These are phyloP conservation scores for Sebastes minor DNA, from an alignment of 2,797 vertebrate species.

Conservation along the genomic window DNA sequence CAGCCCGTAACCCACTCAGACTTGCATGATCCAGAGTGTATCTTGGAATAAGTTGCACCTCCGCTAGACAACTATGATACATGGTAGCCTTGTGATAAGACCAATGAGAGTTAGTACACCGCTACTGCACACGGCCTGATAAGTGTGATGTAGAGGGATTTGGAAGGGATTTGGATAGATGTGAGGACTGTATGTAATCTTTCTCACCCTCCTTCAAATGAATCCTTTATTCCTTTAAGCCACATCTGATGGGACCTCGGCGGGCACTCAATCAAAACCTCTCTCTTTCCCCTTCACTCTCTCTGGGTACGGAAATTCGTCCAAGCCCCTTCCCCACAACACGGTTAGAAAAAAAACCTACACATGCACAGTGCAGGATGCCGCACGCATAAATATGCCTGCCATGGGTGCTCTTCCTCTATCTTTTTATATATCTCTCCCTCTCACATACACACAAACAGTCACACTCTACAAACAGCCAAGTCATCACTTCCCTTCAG, in stretches of 20 bases:
- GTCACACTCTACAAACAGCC: conserved; percentile 39
- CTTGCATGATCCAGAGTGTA: conserved; percentile 44
- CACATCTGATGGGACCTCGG: conserved; percentile 80
- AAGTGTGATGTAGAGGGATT: conserved; percentile 84
- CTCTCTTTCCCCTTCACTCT: conserved; percentile 49
- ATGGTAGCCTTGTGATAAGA: conserved; percentile 66
- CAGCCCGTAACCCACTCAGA: conserved; percentile 13
- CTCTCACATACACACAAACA: conserved; percentile 2
- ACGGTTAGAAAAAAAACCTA: conserved; percentile 43
- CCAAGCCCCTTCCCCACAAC: conserved; percentile 28
- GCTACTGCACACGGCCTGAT: conserved; percentile 71
- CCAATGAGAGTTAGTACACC: conserved; percentile 62
- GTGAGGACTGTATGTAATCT: conserved; percentile 83
- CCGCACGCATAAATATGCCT: conserved; percentile 38
- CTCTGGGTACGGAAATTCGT: conserved; percentile 47
- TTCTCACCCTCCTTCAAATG: conserved; percentile 81
- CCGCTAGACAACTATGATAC: conserved; percentile 60
- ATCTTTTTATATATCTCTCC: conserved; percentile 15
- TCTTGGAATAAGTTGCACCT: conserved; percentile 65
- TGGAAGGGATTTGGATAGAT: conserved; percentile 83
- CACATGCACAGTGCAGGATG: conserved; percentile 24
- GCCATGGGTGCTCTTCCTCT: conserved; percentile 10
- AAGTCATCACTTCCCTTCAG: conserved; percentile 58
- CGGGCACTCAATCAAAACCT: conserved; percentile 79
- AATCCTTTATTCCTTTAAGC: conserved; percentile 84